Evolutionary conservation across 1,140 invertebrate genomes (phyloP).

Genomic region (Venustaconcha ellipsiformis): DNA sequence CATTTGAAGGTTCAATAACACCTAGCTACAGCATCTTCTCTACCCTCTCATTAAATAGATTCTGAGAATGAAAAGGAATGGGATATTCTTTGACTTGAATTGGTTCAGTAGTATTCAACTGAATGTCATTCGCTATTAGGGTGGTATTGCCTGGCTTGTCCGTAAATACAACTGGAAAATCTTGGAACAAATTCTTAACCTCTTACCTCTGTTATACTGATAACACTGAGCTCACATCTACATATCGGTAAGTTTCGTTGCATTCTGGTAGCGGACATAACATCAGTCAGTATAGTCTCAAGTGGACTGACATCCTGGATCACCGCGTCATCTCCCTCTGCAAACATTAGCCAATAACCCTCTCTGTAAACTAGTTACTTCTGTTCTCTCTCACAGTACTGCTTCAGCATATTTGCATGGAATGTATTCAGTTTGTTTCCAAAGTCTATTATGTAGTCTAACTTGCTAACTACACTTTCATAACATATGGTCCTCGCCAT

Average conservation of each 20-base stretch:
- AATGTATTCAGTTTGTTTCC: constrained; percentile 22
- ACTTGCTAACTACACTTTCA: constrained; percentile 1
- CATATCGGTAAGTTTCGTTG: background rate
- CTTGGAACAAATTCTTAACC: background rate
- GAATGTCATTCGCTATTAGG: constrained; percentile 46
- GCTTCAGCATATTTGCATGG: constrained; percentile 35
- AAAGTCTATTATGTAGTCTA: constrained; percentile 25
- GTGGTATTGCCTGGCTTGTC: constrained; percentile 31
- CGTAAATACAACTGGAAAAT: constrained; percentile 26
- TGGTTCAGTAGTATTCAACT: no score
- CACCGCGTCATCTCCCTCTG: background rate
- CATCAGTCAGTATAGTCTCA: background rate
- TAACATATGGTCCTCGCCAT: constrained; percentile 14
- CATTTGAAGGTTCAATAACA: constrained; percentile 61
- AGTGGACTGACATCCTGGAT: background rate
- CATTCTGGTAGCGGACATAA: background rate
- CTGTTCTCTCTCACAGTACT: constrained; percentile 2
- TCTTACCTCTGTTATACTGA: background rate
- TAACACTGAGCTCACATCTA: background rate
- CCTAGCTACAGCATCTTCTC: constrained; percentile 60
- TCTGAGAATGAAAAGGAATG: no score
- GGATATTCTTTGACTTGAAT: no score
- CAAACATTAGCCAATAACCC: background rate
- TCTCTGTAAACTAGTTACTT: background rate
- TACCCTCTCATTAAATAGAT: constrained; percentile 60